phyloP scores from a whole-genome alignment of 64 coral and sea anemone genomes.

The Montipora capricornis region DNA sequence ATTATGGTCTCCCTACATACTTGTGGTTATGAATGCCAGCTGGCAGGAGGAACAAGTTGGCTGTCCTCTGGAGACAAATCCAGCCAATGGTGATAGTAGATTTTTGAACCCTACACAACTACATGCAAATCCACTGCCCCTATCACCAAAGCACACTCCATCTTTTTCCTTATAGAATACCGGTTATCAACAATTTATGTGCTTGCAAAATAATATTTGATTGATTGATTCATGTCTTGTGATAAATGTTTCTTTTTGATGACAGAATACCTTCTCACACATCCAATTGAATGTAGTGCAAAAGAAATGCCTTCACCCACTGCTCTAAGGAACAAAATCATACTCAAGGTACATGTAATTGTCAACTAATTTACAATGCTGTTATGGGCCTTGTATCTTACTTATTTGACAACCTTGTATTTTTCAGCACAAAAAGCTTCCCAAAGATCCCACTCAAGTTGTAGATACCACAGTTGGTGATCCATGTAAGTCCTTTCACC shows the following conservation, averaged over 20 bases:
- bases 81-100: too few species aligned
- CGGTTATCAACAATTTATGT: too few species aligned
- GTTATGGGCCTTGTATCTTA: not conserved
- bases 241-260: conserved; percentile 19
- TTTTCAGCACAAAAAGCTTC: conserved; percentile 95
- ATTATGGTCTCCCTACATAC: too few species aligned
- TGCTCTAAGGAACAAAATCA: conserved; percentile 87
- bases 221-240: not conserved
- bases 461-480: conserved; percentile 60
- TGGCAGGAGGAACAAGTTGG: too few species aligned
- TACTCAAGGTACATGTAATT: conserved; percentile 80
- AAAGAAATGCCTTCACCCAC: conserved; percentile 85
- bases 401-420: not conserved
- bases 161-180: too few species aligned
- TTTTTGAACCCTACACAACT: too few species aligned
- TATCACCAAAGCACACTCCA: too few species aligned
- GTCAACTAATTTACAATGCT: too few species aligned
- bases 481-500: conserved; percentile 68
- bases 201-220: not conserved
- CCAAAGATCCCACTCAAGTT: conserved; percentile 75
- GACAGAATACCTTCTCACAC: conserved; percentile 85
- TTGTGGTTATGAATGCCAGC: too few species aligned
- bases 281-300: conserved; percentile 78
- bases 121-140: too few species aligned
- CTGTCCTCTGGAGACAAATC: too few species aligned